Evolutionary conservation across 2,888 invertebrate genomes (phyloP), one percentile per base, ranked within the genome.

Genomic region (Leptodirus hochenwartii): DNA sequence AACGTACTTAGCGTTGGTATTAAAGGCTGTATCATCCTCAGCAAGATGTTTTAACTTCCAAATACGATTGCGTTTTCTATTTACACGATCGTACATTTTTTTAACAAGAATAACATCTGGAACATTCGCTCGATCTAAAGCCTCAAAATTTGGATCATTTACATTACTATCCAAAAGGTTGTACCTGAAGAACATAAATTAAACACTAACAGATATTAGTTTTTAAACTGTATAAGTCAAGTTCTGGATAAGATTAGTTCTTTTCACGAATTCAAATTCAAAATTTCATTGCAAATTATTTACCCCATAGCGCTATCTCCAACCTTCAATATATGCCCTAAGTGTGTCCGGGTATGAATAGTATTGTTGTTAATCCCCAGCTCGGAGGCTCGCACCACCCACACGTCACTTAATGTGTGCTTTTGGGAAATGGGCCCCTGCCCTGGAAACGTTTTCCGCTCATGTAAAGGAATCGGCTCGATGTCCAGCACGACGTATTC

Each of bases 401-500:
- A 99, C 16, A 84, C 77, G 54, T 98, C 95, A 4, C 90, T 80
- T 28, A 93, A 58, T 3, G 79, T 71, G 54, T 95, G 93, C 61
- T 80, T 85, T 33, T 64, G 65, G 0, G 93, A 91, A 32, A 90
- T 64, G 30, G 71, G 62, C 2, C 91, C 90, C 61, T 88, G 88
- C 0, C 91, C 93, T 1, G 84, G 82, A 50, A 84, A 85, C 29
- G 62, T 56, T 48, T 71, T 75, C 41, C 71, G 69, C 43, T 88
- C 78, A 53, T 78, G 65, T 6, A 74, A 69, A 38, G 65, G 63
- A 10, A 87, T 65, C 23, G 69, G 62, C 43, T 95, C 95, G 34
- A 88, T 72, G 48, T 98, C 85, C 82, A 98, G 88, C 1, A 98
- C 85, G 43, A 85, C 69, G 50, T 82, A 98, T 51, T 95, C 87